Evolutionary conservation across 2,888 invertebrate genomes (phyloP), one percentile per base, ranked within the genome.

Genomic region (Micoletzkya japonica): DNA sequence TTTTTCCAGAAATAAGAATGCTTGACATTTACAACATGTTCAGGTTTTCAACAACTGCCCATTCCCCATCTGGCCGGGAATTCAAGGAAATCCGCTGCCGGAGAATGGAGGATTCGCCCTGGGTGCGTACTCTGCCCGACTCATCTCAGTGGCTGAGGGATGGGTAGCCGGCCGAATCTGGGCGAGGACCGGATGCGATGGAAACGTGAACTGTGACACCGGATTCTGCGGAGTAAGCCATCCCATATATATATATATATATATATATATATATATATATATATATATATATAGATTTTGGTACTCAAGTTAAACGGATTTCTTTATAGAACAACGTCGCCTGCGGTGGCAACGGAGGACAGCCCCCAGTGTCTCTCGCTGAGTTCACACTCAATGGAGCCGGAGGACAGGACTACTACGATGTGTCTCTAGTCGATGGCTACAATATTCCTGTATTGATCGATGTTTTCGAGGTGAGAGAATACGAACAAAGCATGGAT

Each of bases 371-470:
- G 4, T 83, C 87, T 6, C 77, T 88, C 4, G 87, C 86, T 14
- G 88, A 88, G 80, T 87, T 88, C 70, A 87, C 87, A 1, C 77
- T 87, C n/a, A 86, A 86, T 3, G 78, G 74, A 39, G 85, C 83
- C 56, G 86, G 86, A 61, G 70, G 70, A 28, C 77, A 85, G 70
- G 88, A 88, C 79, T 88, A 85, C 81, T 89, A 89, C 79, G 88
- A 88, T 76, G 83, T 89, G 68, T 88, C 87, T 28, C 79, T 88
- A 44, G 89, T 88, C 24, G 88, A 89, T 81, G 89, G 89, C 6
- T 88, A 87, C 84, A 88, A 88, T 67, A 52, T 81, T 10, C 79
- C 76, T 57, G 72, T 80, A 28, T 68, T 72, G 59, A 75, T 81
- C 49, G 71, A 76, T 14, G 75, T 78, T n/a, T 56, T 72, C 2